Base-by-base conservation (phyloP, 64 coral and sea anemone genomes). In the Hydrozoanthus tunicans region DNA sequence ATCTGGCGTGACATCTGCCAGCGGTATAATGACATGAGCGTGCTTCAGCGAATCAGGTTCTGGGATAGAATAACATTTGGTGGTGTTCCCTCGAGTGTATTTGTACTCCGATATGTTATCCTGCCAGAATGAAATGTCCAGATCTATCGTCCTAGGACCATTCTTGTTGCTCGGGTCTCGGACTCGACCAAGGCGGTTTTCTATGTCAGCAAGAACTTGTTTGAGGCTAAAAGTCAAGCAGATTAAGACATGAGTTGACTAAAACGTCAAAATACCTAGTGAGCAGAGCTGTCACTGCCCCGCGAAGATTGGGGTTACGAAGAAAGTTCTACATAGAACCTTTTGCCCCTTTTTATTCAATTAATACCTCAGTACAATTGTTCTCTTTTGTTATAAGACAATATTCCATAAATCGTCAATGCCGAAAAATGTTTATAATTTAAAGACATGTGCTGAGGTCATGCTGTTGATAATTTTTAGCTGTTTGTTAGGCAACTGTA, bases 1-100 rank as follows among this genome's bases (percentile, higher is more conserved):
- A 0, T 94, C 73, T 65, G 93, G 89, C 9, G 89, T 94, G 89
- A 94, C 93, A 75, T 94, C 93, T 85, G 93, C 93, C 7, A 94
- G 57, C 62, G 93, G 89, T 78, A 94, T 72, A 32, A 94, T 91
- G 70, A 94, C 80, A 89, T 90, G 86, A 20, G 59, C 17, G 58
- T 78, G 15, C 6, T 52, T 65, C 15, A 79, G 57, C 20, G 73
- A 9, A 62, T 77, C 51, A 78, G 23, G 57, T 53, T 81, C 79
- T 9, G 77, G 53, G 10, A 90, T 78, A 0, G 13, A 79, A 52
- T 77, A 83, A 11, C 64, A 20, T 51, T 91, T 91, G 67, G 77
- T 12, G 32, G n/a, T 51, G 58, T 53, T 26, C 27, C 78, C 90
- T 13, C 27, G 5, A n/a, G 27, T 82, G 6, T 64, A 5, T 90